phyloP scores from a whole-genome alignment of 2,888 invertebrate species.

The Acrobasis suavella region DNA sequence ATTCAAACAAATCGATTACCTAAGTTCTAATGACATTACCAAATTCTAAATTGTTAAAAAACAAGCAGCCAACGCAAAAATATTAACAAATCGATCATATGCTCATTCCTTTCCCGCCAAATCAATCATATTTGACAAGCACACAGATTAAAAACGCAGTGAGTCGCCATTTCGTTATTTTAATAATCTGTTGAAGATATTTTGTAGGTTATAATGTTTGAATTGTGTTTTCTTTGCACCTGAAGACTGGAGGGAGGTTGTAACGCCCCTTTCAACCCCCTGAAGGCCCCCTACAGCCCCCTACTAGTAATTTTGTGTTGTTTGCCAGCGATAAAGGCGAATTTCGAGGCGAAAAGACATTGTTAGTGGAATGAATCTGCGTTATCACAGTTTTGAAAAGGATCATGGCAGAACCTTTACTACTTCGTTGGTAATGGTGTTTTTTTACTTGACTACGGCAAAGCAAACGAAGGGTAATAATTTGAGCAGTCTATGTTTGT shows the following conservation, averaged over 20 bases:
- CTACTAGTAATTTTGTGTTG: slow-evolving; percentile 11
- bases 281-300: background rate
- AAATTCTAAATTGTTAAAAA: background rate
- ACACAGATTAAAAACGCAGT: slow-evolving; percentile 19
- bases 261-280: background rate
- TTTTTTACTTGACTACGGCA: background rate
- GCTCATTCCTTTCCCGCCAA: slow-evolving; percentile 14
- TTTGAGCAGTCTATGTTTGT: too few species aligned
- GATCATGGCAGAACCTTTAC: slow-evolving; percentile 1
- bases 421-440: background rate
- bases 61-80: slow-evolving; percentile 2
- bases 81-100: slow-evolving; percentile 17
- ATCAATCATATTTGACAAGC: slow-evolving; percentile 20
- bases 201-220: slow-evolving; percentile 11
- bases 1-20: too few species aligned
- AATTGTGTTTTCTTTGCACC: slow-evolving; percentile 7
- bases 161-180: slow-evolving; percentile 20
- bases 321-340: slow-evolving; percentile 9
- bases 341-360: slow-evolving; percentile 14
- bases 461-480: too few species aligned
- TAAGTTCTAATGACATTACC: too few species aligned
- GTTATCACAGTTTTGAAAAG: slow-evolving; percentile 15
- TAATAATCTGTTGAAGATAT: slow-evolving; percentile 4
- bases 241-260: background rate
- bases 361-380: slow-evolving; percentile 15